A percentile compares a stretch with the other conserved stretches of the same genome.
Conservation (phyloP, 1,140 invertebrate genomes). For the Tetramorium alpestre region DNA sequence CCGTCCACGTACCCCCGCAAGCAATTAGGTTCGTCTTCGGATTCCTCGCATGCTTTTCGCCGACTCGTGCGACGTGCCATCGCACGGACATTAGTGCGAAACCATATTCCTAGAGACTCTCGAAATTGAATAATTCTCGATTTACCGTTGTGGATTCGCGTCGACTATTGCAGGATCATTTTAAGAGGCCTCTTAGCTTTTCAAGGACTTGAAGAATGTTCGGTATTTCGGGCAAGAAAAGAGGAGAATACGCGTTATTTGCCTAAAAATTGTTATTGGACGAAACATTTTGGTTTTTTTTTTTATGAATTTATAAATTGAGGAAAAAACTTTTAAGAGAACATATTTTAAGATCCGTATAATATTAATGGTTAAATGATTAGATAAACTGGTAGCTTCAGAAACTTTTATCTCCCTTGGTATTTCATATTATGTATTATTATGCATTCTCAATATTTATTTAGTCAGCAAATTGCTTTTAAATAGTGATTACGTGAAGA, state of each 20-base stretch:
- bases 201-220: neutral
- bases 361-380: neutral
- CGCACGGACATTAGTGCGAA: conserved; percentile 43
- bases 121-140: conserved; percentile 52
- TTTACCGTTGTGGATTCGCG: conserved; percentile 46
- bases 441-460: neutral
- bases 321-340: no score
- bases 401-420: neutral
- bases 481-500: conserved; percentile 1
- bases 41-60: conserved; percentile 65
- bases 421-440: conserved; percentile 14
- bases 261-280: neutral
- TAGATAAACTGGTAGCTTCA: neutral
- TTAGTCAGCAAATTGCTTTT: neutral
- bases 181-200: neutral
- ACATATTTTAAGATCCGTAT: neutral
- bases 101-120: conserved; percentile 32
- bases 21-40: conserved; percentile 71
- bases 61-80: conserved; percentile 58
- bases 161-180: conserved; percentile 5
- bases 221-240: neutral
- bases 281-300: conserved; percentile 2
- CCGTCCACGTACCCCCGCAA: conserved; percentile 55
- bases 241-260: neutral
- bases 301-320: neutral